Conservation (phyloP, 1,140 invertebrate genomes). For the Conus betulinus region DNA sequence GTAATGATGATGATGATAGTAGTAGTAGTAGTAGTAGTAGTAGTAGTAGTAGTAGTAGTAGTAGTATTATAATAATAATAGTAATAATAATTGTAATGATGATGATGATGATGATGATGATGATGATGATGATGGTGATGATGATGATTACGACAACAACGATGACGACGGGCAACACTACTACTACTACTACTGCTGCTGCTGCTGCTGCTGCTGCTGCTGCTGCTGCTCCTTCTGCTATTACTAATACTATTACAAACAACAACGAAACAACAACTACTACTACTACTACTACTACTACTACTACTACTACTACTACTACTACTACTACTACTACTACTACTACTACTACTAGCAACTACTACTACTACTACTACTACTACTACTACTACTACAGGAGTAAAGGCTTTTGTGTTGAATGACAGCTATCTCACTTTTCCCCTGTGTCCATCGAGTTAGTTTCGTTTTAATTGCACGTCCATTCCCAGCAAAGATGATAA, state of each 20-base stretch:
- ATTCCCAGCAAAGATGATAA: too few relatives aligned
- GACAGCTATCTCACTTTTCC: too few relatives aligned
- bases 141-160: too few relatives aligned
- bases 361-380: constrained; percentile 14
- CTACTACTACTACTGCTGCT: too few relatives aligned
- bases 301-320: neutral
- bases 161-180: too few relatives aligned
- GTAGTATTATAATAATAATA: neutral
- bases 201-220: neutral
- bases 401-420: too few relatives aligned
- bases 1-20: too few relatives aligned
- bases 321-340: neutral
- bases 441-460: too few relatives aligned
- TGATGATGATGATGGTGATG: too few relatives aligned
- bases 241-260: too few relatives aligned
- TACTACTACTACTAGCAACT: neutral
- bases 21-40: neutral
- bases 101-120: neutral
- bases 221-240: neutral
- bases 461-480: too few relatives aligned
- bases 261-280: too few relatives aligned
- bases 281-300: neutral
- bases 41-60: neutral
- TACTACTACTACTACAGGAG: neutral
- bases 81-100: neutral